Conservation (phyloP, 2,113 vertebrate species). For the Dicentrarchus labrax region DNA sequence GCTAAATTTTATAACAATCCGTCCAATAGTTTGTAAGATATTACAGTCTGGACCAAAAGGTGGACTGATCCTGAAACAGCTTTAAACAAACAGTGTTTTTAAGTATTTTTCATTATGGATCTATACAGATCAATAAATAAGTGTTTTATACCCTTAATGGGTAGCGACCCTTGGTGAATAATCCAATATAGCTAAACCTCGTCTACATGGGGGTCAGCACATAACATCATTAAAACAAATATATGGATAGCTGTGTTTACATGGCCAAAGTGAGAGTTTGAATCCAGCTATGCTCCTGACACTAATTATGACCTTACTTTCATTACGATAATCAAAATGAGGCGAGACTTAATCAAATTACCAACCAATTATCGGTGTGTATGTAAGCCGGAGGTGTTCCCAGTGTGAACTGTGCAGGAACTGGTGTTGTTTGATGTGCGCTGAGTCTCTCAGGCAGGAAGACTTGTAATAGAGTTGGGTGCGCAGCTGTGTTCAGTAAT, state of each 20-base stretch:
- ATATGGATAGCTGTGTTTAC: background rate
- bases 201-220: background rate
- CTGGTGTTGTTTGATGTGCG: slow-evolving; percentile 10
- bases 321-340: slow-evolving; percentile 5
- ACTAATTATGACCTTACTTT: slow-evolving; percentile 29
- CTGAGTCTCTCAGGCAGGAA: slow-evolving; percentile 15
- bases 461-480: slow-evolving; percentile 21
- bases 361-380: slow-evolving; percentile 11
- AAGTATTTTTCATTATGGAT: background rate
- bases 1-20: background rate
- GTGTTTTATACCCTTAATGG: background rate
- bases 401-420: slow-evolving; percentile 42
- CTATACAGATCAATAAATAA: background rate
- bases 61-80: too few relatives aligned
- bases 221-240: background rate
- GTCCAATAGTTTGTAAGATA: too few relatives aligned
- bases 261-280: background rate
- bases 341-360: slow-evolving; percentile 45
- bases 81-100: too few relatives aligned
- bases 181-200: background rate
- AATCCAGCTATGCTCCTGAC: slow-evolving; percentile 20
- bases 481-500: slow-evolving; percentile 51
- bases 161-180: background rate
- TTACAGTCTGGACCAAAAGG: too few relatives aligned
- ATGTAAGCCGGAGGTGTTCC: slow-evolving; percentile 14